Conservation (phyloP, 2,797 vertebrate species). For the Microctenopoma steveboyesi region DNA sequence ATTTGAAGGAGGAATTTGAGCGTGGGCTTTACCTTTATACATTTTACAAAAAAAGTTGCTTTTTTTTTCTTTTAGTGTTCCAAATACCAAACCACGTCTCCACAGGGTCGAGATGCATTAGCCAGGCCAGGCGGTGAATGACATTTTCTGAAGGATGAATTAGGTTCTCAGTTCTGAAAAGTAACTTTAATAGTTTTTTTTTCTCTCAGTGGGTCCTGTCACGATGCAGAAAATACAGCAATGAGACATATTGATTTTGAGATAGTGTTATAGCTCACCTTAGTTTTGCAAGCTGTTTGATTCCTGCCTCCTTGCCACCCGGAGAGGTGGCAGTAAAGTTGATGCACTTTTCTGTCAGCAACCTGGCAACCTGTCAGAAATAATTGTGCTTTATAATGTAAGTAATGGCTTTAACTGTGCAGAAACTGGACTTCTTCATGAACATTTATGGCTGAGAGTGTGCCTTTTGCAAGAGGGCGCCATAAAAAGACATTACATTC, state of each 20-base stretch:
- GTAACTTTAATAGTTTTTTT: slow-evolving; percentile 41
- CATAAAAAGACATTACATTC: slow-evolving; percentile 24
- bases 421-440: slow-evolving; percentile 27
- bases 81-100: slow-evolving; percentile 21
- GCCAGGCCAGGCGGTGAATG: slow-evolving; percentile 14
- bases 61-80: slow-evolving; percentile 19
- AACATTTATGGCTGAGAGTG: slow-evolving; percentile 10
- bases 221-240: slow-evolving; percentile 36
- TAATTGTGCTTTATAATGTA: slow-evolving; percentile 34
- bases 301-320: slow-evolving; percentile 28
- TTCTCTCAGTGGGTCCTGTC: slow-evolving; percentile 23
- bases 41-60: background rate
- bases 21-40: background rate
- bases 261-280: slow-evolving; percentile 53
- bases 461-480: slow-evolving; percentile 18
- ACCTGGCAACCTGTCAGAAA: slow-evolving; percentile 45
- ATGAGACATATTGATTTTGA: slow-evolving; percentile 61
- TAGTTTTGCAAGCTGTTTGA: slow-evolving; percentile 57
- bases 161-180: slow-evolving; percentile 35
- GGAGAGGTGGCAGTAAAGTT: slow-evolving; percentile 46
- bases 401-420: slow-evolving; percentile 11
- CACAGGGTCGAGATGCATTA: slow-evolving; percentile 1
- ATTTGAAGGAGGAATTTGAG: background rate
- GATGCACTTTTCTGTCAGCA: slow-evolving; percentile 42
- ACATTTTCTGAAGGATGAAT: slow-evolving; percentile 48